Conservation (phyloP, 92 coral and sea anemone species). For the Heteractis magnifica region DNA sequence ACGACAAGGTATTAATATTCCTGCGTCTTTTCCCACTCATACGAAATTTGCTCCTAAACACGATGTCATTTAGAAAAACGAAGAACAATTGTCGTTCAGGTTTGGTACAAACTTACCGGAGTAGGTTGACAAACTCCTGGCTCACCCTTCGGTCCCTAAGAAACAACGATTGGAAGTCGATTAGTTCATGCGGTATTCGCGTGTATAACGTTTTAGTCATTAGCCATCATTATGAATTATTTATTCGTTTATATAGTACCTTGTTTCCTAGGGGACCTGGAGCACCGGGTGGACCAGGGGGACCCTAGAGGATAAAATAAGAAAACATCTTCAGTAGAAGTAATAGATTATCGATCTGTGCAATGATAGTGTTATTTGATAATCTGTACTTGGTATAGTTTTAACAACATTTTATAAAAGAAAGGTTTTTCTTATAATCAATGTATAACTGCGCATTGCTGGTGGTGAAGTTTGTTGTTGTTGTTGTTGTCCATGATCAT, state of each 20-base stretch:
- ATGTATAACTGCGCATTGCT: too few species aligned
- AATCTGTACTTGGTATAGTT: too few species aligned
- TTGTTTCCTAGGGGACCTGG: slow-evolving; percentile 75
- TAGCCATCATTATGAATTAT: not conserved
- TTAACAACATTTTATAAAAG: too few species aligned
- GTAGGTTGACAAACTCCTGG: slow-evolving; percentile 84
- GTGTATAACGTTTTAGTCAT: too few species aligned
- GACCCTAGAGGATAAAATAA: slow-evolving; percentile 57
- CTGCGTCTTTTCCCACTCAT: too few species aligned
- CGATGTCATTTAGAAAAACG: not conserved
- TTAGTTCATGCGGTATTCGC: not conserved
- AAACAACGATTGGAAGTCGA: not conserved
- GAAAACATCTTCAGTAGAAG: not conserved
- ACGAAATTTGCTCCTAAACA: too few species aligned
- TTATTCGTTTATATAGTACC: slow-evolving; percentile 26
- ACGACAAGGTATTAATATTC: too few species aligned
- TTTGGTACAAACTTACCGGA: slow-evolving; percentile 55
- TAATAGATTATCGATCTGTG: too few species aligned
- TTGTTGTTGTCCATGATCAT: too few species aligned
- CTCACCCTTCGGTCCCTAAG: slow-evolving; percentile 80
- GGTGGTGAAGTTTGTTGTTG: too few species aligned
- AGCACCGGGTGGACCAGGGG: slow-evolving; percentile 75
- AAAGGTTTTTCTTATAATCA: too few species aligned
- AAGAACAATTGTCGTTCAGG: not conserved
- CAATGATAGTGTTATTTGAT: too few species aligned